A percentile compares a stretch with the other conserved stretches of the same genome.
phyloP scores from a whole-genome alignment of 2,888 invertebrate species.

The Sialis fuliginosa region DNA sequence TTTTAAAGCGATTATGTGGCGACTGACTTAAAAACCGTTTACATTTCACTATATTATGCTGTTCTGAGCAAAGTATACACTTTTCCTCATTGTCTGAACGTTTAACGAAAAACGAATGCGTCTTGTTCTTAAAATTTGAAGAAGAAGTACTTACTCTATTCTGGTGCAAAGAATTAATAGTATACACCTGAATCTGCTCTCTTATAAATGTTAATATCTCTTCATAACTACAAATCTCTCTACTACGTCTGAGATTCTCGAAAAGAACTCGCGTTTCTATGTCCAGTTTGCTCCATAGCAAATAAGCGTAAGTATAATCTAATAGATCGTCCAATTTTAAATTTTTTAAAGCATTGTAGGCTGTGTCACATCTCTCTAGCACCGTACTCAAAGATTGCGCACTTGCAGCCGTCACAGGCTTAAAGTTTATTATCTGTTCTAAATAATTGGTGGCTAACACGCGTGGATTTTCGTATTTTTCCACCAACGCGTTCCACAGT shows the following conservation, averaged over 20 bases:
- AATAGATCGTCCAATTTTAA: not conserved
- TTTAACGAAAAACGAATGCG: no score
- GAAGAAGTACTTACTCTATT: no score
- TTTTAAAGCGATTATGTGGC: no score
- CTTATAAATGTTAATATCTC: not conserved
- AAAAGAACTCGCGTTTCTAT: not conserved
- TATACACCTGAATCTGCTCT: no score
- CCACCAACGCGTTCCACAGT: not conserved
- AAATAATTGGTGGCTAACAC: not conserved
- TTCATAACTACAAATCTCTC: not conserved
- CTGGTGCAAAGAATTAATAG: no score
- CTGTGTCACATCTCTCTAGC: not conserved
- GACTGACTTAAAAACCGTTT: no score
- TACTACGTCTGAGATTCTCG: not conserved
- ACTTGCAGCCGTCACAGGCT: not conserved
- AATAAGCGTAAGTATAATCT: no score
- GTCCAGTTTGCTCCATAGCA: no score
- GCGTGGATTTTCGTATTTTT: slow-evolving; percentile 1
- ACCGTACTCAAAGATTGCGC: not conserved
- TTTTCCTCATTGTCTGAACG: no score
- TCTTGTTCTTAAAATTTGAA: no score
- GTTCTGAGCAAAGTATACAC: no score
- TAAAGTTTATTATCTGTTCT: not conserved
- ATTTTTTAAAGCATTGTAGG: not conserved
- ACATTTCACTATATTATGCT: no score